Evolutionary conservation across 30 jellyfish, hydroid and myxozoan genomes (phyloP), one percentile per base, ranked within the genome.

Genomic region (Pseudorhiza aurosa): DNA sequence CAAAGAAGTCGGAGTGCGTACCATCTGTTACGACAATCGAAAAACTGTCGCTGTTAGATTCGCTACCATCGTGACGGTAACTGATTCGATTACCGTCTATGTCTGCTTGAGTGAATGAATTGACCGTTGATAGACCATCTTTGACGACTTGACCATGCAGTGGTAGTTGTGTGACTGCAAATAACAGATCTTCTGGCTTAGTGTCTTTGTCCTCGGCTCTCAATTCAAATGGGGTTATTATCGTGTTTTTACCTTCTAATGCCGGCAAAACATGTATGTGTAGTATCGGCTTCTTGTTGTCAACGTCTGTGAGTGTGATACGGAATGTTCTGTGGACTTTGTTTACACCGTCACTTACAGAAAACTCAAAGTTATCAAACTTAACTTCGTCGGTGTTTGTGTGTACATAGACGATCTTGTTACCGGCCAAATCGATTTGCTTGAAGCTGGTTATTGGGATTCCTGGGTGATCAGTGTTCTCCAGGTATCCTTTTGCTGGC

Each of bases 301-400:
- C 90, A 15, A 83, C 94, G 50, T 88, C 96, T 2, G 85, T 69
- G 58, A 94, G 59, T 22, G 91, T 43, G 32, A 94, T 75, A 25
- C 97, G 87, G 85, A 94, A 94, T n/a, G 99, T 51, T 18, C 99
- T 87, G 60, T 68, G 90, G 40, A 94, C 62, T 49, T 87, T 72
- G 72, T 94, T 94, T 68, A 85, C 76, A 0, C 99, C 99, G 39
- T 94, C 99, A 32, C 96, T 82, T 44, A 94, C 99, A 45, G 95
- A 95, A 49, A 94, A 87, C 71, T 94, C 99, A 35, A 94, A 94
- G 69, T 79, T 87, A 56, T 94, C 99, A 44, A 88, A 37, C 56
- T 87, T 94, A 55, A 83, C 87, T 51, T 83, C 97, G 73, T 94
- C 99, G 60, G 70, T 33, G 60, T 93, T 83, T 37, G 97, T 87